These are phyloP conservation scores for Pagetopsis macropterus DNA, from an alignment of 2,797 vertebrate genomes.

Conservation along the genomic window DNA sequence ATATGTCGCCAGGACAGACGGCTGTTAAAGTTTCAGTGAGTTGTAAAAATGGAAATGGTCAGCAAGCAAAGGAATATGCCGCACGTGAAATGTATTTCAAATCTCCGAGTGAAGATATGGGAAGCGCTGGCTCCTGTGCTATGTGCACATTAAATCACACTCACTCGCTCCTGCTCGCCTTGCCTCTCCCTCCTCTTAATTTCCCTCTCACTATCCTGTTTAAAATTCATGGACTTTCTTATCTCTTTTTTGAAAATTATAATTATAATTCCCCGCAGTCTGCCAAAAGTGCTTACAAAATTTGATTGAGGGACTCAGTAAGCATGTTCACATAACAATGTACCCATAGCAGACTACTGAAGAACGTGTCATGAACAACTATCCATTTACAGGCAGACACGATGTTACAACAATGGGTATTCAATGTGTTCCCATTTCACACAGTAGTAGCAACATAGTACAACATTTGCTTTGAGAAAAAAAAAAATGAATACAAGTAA, in stretches of 20 bases:
- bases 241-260: constrained; percentile 77
- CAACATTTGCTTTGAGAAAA: constrained; percentile 17
- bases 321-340: constrained; percentile 62
- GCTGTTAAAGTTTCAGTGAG: constrained; percentile 83
- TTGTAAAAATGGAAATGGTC: constrained; percentile 86
- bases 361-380: constrained; percentile 46
- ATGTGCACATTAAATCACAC: constrained; percentile 70
- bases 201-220: constrained; percentile 79
- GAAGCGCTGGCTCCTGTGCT: constrained; percentile 43
- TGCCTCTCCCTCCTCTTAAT: constrained; percentile 66
- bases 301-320: constrained; percentile 62
- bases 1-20: constrained; percentile 77
- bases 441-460: constrained; percentile 1
- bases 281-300: constrained; percentile 74
- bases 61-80: constrained; percentile 77
- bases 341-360: constrained; percentile 40
- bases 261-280: constrained; percentile 80
- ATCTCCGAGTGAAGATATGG: constrained; percentile 75
- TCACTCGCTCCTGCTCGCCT: constrained; percentile 42
- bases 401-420: constrained; percentile 28
- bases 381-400: constrained; percentile 48
- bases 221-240: constrained; percentile 87
- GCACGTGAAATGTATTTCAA: constrained; percentile 82
- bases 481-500: not conserved
- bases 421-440: constrained; percentile 8